These are phyloP conservation scores for Tor tambroides DNA, from an alignment of 2,113 vertebrate species.

Conservation along the genomic window DNA sequence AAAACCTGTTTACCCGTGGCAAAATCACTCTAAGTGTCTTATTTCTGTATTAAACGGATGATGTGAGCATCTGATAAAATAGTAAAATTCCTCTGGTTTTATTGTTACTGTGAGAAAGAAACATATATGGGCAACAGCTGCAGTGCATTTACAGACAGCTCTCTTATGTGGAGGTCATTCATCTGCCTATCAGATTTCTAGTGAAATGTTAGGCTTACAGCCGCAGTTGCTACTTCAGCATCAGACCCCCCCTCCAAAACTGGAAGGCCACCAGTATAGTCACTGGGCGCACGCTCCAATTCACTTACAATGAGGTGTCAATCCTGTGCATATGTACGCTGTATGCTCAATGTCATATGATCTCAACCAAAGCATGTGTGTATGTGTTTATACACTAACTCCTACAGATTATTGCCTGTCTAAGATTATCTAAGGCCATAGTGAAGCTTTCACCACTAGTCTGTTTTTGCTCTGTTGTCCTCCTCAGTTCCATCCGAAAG, in stretches of 20 bases:
- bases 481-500: slow-evolving; percentile 41
- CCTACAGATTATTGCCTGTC: slow-evolving; percentile 26
- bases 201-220: slow-evolving; percentile 30
- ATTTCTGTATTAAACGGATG: not conserved
- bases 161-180: slow-evolving; percentile 30
- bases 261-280: slow-evolving; percentile 27
- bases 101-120: slow-evolving; percentile 9
- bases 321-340: slow-evolving; percentile 23
- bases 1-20: not conserved
- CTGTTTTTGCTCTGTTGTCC: slow-evolving; percentile 35
- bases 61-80: not conserved
- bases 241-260: slow-evolving; percentile 1
- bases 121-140: slow-evolving; percentile 18
- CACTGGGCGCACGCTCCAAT: slow-evolving; percentile 17
- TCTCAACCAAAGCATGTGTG: not conserved
- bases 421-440: slow-evolving; percentile 9
- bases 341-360: slow-evolving; percentile 23
- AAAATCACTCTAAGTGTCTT: not conserved
- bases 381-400: slow-evolving; percentile 26
- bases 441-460: slow-evolving; percentile 44
- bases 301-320: slow-evolving; percentile 41
- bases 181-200: slow-evolving; percentile 33
- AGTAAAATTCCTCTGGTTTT: not conserved
- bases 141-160: slow-evolving; percentile 28
- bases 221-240: slow-evolving; percentile 26